A percentile compares a stretch with the other conserved stretches of the same genome.
Evolutionary conservation across 2,888 invertebrate species (phyloP).

Genomic region (Poecilus cupreus): DNA sequence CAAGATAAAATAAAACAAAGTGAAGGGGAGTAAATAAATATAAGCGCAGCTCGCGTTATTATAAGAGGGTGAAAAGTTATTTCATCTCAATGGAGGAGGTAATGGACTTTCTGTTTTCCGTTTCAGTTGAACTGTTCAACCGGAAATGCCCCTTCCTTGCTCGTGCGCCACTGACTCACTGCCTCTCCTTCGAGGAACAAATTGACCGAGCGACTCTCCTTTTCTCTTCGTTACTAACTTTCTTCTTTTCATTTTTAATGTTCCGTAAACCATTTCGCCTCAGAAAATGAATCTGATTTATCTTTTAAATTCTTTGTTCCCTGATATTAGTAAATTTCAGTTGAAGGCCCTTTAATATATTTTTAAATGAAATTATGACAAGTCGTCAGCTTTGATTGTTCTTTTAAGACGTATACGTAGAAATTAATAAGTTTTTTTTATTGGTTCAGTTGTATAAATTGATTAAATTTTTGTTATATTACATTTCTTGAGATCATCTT

Average conservation of each 20-base stretch:
- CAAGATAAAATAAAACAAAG: constrained; percentile 14
- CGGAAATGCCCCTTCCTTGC: neutral
- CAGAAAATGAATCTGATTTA: constrained; percentile 36
- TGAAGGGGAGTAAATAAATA: constrained; percentile 13
- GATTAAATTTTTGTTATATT: constrained; percentile 11
- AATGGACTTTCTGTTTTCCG: constrained; percentile 43
- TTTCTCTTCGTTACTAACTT: constrained; percentile 9
- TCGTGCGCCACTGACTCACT: neutral
- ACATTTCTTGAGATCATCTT: neutral
- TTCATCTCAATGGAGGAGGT: neutral
- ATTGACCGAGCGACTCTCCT: constrained; percentile 4
- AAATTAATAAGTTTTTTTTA: no score
- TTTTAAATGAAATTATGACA: constrained; percentile 1
- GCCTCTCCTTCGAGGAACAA: neutral
- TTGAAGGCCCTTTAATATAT: neutral
- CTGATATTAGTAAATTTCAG: constrained; percentile 15
- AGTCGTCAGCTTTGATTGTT: neutral
- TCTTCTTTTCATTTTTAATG: constrained; percentile 48
- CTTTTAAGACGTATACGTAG: no score
- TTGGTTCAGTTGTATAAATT: neutral
- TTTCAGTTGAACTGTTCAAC: constrained; percentile 29
- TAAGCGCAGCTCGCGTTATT: constrained; percentile 2
- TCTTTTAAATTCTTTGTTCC: constrained; percentile 32
- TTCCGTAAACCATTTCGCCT: constrained; percentile 10
- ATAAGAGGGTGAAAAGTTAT: constrained; percentile 34